These are phyloP conservation scores for Lagorchestes hirsutus DNA, from an alignment of 2,797 vertebrate genomes.

Conservation along the genomic window DNA sequence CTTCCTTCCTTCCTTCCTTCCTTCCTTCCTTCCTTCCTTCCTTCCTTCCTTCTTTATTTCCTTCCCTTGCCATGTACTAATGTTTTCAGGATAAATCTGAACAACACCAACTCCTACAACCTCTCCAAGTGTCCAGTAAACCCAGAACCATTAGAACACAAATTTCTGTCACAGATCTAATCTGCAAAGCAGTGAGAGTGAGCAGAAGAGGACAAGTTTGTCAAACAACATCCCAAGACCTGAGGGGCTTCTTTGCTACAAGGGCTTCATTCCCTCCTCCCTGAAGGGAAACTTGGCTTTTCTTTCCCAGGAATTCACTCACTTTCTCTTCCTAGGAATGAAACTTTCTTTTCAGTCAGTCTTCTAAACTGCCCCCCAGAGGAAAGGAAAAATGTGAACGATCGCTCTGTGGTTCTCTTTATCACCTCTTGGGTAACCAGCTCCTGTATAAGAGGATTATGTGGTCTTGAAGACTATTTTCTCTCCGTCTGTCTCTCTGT, in stretches of 20 bases:
- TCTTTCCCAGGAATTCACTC: background rate
- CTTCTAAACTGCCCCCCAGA: background rate
- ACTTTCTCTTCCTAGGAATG: background rate
- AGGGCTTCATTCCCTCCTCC: background rate
- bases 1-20: too few species aligned
- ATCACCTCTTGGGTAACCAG: background rate
- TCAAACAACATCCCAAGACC: background rate
- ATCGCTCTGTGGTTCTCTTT: background rate
- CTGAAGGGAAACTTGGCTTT: background rate
- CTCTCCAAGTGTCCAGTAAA: background rate
- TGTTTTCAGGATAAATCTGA: background rate
- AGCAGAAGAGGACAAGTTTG: background rate
- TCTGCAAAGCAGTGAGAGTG: background rate
- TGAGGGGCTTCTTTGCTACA: background rate
- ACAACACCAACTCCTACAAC: background rate
- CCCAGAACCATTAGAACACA: background rate
- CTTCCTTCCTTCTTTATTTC: background rate
- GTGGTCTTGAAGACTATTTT: background rate
- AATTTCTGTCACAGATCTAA: background rate
- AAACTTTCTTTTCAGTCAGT: background rate
- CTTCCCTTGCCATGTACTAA: background rate
- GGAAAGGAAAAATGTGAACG: background rate
- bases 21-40: too few species aligned
- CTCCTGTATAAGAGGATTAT: background rate
- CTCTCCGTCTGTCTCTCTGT: too few species aligned